These are phyloP conservation scores for Deilephila elpenor DNA, from an alignment of 2,888 invertebrate genomes.

Conservation along the genomic window DNA sequence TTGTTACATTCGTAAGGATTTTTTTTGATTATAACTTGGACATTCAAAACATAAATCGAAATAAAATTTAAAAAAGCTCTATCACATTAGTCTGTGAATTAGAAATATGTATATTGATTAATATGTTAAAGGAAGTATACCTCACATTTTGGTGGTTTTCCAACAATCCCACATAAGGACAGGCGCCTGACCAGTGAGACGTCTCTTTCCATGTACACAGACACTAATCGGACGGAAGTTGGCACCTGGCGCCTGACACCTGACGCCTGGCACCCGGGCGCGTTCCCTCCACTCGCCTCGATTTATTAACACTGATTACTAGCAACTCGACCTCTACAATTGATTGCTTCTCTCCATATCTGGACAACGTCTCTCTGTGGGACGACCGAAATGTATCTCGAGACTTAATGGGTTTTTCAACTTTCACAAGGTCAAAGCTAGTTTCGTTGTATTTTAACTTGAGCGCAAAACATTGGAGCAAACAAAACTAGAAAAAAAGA, in stretches of 20 bases:
- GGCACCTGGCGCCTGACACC: constrained; percentile 18
- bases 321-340: constrained; percentile 61
- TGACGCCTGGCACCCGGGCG: constrained; percentile 39
- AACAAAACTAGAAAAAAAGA: constrained; percentile 34
- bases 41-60: not conserved
- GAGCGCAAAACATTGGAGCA: constrained; percentile 21
- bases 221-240: constrained; percentile 47
- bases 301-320: constrained; percentile 68
- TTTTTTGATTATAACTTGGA: not conserved
- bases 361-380: constrained; percentile 18
- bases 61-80: not conserved
- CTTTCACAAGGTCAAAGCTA: constrained; percentile 53
- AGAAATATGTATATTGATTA: constrained; percentile 27
- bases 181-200: constrained; percentile 63
- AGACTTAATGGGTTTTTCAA: constrained; percentile 34
- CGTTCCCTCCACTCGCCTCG: constrained; percentile 56
- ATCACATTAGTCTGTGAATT: constrained; percentile 23
- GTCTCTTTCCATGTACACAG: constrained; percentile 65
- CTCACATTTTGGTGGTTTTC: constrained; percentile 59
- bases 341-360: constrained; percentile 33
- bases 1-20: no score
- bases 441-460: constrained; percentile 39
- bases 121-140: constrained; percentile 47
- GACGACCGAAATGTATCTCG: constrained; percentile 29
- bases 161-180: constrained; percentile 62